phyloP scores from a whole-genome alignment of 2,888 invertebrate species.

The Sycophila texana region DNA sequence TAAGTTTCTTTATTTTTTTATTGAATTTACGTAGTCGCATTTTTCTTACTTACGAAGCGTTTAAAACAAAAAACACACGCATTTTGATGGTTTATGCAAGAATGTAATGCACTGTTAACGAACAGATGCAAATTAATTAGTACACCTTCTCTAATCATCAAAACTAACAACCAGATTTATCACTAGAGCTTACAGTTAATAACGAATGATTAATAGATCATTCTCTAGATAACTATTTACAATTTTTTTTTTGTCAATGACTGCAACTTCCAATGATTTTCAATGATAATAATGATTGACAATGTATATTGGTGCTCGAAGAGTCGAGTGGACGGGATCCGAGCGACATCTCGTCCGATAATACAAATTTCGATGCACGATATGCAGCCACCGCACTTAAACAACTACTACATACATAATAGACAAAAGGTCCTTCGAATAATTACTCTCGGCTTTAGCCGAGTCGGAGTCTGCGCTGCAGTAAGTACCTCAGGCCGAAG shows the following conservation, averaged over 20 bases:
- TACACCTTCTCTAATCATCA: too few relatives aligned
- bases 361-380: neutral
- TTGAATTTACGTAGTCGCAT: too few relatives aligned
- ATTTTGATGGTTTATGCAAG: too few relatives aligned
- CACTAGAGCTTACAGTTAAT: neutral
- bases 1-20: too few relatives aligned
- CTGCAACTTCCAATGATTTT: slow-evolving; percentile 1
- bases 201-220: neutral
- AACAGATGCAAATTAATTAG: too few relatives aligned
- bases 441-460: neutral
- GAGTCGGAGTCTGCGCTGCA: neutral
- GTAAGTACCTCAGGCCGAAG: slow-evolving; percentile 3
- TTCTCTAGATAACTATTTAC: neutral
- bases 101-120: too few relatives aligned
- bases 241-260: slow-evolving; percentile 3
- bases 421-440: neutral
- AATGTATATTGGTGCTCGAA: slow-evolving; percentile 3
- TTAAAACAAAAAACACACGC: too few relatives aligned
- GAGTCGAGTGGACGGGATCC: slow-evolving; percentile 24
- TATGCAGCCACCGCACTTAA: slow-evolving; percentile 21
- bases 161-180: neutral
- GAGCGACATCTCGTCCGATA: slow-evolving; percentile 27
- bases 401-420: slow-evolving; percentile 1
- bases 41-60: too few relatives aligned
- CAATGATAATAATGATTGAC: slow-evolving; percentile 27